Evolutionary conservation across 2,888 invertebrate genomes (phyloP).

Genomic region (Agrotis exclamationis): DNA sequence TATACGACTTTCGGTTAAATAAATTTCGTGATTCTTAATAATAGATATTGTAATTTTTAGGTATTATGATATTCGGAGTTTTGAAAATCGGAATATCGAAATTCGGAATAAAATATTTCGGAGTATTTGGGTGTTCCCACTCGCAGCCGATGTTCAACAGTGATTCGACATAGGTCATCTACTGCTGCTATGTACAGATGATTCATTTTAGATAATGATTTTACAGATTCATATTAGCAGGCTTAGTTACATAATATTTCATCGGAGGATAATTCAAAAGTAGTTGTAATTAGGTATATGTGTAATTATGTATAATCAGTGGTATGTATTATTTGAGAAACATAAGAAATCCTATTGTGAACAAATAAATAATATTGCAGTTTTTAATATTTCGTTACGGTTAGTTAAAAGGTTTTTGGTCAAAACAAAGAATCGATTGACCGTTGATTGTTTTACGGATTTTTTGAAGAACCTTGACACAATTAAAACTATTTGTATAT

Average conservation of each 20-base stretch:
- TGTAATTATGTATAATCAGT: too few species aligned
- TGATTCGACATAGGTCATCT: slow-evolving; percentile 31
- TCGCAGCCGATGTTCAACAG: slow-evolving; percentile 33
- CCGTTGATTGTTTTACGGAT: background rate
- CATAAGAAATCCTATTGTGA: background rate
- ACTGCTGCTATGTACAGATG: slow-evolving; percentile 10
- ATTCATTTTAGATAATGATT: slow-evolving; percentile 17
- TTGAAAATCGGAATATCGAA: too few species aligned
- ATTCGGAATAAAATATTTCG: too few species aligned
- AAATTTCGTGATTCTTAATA: too few species aligned
- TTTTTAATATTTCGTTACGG: slow-evolving; percentile 26
- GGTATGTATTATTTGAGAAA: background rate
- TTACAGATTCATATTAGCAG: background rate
- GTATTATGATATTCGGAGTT: too few species aligned
- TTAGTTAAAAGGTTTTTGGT: background rate
- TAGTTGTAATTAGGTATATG: background rate
- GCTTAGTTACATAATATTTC: background rate
- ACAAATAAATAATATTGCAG: background rate
- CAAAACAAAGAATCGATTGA: slow-evolving; percentile 15
- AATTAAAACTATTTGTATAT: slow-evolving; percentile 1
- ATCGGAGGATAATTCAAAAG: background rate
- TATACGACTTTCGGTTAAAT: too few species aligned
- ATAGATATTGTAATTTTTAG: too few species aligned
- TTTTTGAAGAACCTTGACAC: slow-evolving; percentile 24
- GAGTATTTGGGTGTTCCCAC: too few species aligned